Evolutionary conservation across 1,140 invertebrate species (phyloP), one percentile per base, ranked within the genome.

Genomic region (Bombus waltoni): DNA sequence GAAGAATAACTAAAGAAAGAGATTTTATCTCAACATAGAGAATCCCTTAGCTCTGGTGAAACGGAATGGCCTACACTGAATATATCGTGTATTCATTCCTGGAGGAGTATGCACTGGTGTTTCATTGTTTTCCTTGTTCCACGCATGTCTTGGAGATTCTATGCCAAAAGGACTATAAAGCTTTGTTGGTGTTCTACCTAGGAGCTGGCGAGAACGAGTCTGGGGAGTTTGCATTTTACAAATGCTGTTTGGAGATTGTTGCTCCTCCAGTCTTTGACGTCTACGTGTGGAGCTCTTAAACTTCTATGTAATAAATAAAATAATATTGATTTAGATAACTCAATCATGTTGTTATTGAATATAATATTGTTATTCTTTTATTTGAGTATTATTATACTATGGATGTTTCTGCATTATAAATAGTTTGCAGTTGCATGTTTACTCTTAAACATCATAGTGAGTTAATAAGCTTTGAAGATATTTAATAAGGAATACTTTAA

Each of bases 161-260:
- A 97, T 96, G 8, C 96, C 95, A 88, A 97, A 97, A 5, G 96
- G 96, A 85, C 96, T 97, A 88, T 97, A 97, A 10, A 97, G 89
- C 89, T 97, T 97, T 0, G 96, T 96, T 1, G 96, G 96, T 1
- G 96, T 97, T 40, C 96, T 93, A 6, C 96, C 96, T 18, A 97
- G 92, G 44, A 97, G 90, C 76, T 95, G 92, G 13, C 95, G 94
- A 1, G 96, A 95, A 73, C 94, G 93, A 18, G 96, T 94, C 57
- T 95, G 95, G 3, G 96, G 96, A 2, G 96, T 96, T 72, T 94
- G 91, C 77, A 88, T 87, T 53, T 92, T 94, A 57, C 78, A 92
- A 13, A 91, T 91, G 77, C 92, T 94, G 65, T 93, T 94, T 25
- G 95, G 94, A 1, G 96, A 94, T n/a, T 93, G 96, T 28, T 96